Base-by-base conservation (phyloP, 2,797 vertebrate species). In the Esox masquinongy region DNA sequence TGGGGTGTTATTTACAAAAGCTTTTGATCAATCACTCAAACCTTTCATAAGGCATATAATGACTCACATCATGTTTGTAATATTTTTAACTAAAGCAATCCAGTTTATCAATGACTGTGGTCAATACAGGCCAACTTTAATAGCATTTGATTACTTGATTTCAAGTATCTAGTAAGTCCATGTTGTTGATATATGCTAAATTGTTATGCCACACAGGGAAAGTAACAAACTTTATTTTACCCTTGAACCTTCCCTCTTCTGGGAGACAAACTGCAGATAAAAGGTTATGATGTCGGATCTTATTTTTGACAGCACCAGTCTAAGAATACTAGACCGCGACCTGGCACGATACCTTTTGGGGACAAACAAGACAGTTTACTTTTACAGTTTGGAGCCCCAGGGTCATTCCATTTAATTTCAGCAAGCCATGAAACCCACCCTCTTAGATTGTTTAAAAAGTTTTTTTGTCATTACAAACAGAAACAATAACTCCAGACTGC, bases 211-310 rank as follows among this genome's bases (percentile, higher is more conserved):
- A 26, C n/a, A n/a, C 47, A 70, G 26, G 74, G 61, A 77, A 70
- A 36, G 8, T 64, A 0, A 63, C 9, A 1, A 26, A 7, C 12
- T 50, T 72, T n/a, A n/a, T 19, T 56, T 56, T 56, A 9, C 59
- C 14, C 59, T 47, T 74, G 61, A 51, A 19, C 50, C 14, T 39
- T 36, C n/a, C 67, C 66, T 66, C 82, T 72, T 74, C 68, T 71
- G 72, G 36, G 68, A 76, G 43, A 61, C 49, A 71, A 68, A 22
- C 68, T 74, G 61, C n/a, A 67, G 16, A 81, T 36, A 77, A 43
- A 72, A 73, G 72, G 22, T 74, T 78, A 56, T 51, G 71, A 78
- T 78, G 53, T 76, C 66, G 70, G 53, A 64, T 73, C 78, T 74
- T 34, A 36, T 80, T 80, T 12, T 49, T 74, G 63, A 72, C 68